phyloP scores from a whole-genome alignment of 1,140 invertebrate species.

The Varroa destructor region DNA sequence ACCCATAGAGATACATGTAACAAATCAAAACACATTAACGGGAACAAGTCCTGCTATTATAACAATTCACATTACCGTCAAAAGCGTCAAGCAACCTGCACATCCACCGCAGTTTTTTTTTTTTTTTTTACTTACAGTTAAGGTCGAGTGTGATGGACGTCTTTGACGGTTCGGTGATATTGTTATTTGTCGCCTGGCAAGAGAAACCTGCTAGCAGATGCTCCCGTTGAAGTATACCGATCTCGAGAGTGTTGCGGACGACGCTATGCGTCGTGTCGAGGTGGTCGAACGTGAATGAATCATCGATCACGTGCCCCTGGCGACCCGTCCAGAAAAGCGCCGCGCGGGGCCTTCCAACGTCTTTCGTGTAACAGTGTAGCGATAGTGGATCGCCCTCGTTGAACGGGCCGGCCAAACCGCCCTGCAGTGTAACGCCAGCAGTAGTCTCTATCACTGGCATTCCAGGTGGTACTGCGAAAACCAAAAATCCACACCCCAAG shows the following conservation, averaged over 20 bases:
- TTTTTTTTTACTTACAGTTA: conserved; percentile 37
- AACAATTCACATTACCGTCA: too few species aligned
- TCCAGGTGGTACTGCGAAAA: too few species aligned
- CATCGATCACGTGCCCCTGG: conserved; percentile 63
- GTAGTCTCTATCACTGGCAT: too few species aligned
- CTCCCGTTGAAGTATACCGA: conserved; percentile 56
- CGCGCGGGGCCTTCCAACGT: conserved; percentile 50
- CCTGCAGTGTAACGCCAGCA: too few species aligned
- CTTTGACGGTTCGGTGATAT: conserved; percentile 36
- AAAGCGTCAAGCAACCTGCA: too few species aligned
- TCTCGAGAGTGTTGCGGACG: conserved; percentile 57
- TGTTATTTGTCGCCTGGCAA: conserved; percentile 49
- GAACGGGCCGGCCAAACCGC: conserved; percentile 36
- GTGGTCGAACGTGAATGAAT: conserved; percentile 54
- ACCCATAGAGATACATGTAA: too few species aligned
- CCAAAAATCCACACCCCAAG: too few species aligned
- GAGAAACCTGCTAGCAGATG: conserved; percentile 61
- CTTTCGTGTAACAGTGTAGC: conserved; percentile 35
- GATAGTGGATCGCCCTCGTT: conserved; percentile 36
- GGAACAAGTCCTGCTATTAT: too few species aligned
- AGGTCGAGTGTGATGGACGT: conserved; percentile 38
- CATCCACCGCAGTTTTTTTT: too few species aligned
- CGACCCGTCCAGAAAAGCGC: conserved; percentile 62
- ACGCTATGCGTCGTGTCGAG: conserved; percentile 49
- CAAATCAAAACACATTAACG: too few species aligned